Base-by-base conservation (phyloP, 2,797 vertebrate species). In the Microctenopoma lineatum region DNA sequence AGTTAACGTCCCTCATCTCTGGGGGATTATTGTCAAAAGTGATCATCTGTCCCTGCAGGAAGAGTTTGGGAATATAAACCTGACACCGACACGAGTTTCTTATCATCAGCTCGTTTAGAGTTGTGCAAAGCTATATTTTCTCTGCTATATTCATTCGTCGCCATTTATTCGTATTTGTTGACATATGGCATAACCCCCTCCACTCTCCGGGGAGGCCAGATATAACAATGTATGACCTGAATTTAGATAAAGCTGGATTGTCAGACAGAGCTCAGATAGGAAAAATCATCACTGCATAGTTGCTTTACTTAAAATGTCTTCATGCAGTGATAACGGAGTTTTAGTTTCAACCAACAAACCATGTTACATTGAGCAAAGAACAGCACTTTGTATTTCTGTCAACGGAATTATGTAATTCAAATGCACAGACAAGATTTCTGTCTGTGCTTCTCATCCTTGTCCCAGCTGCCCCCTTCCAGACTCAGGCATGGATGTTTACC, bases 211-310 rank as follows among this genome's bases (percentile, higher is more conserved):
- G 56, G 76, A 84, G 78, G 73, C 47, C 11, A 68, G 70, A 78
- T 72, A 62, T 73, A 85, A 91, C 88, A 92, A 90, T 87, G 83
- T 90, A 69, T 92, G 91, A 92, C 87, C 89, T 91, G 81, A 75
- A 85, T 91, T 85, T 85, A 78, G 66, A 83, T 85, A 81, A 86
- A 83, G 83, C 84, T 71, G 62, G 27, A 64, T 71, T 73, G 53
- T 63, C 81, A 75, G 77, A 78, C 70, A 67, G 46, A 45, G 42
- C 42, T n/a, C 16, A n/a, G 44, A 18, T n/a, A 4, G 26, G 64
- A 66, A 79, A 21, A 34, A 50, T 55, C 48, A 42, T 64, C 21
- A 45, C 59, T 34, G 16, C 64, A 21, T 52, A 34, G 51, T 55
- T 76, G 18, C 41, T 58, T 45, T 57, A 38, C 12, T 32, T n/a